These are phyloP conservation scores for Holacanthella duospinosa DNA, from an alignment of 2,888 invertebrate species.

Conservation along the genomic window DNA sequence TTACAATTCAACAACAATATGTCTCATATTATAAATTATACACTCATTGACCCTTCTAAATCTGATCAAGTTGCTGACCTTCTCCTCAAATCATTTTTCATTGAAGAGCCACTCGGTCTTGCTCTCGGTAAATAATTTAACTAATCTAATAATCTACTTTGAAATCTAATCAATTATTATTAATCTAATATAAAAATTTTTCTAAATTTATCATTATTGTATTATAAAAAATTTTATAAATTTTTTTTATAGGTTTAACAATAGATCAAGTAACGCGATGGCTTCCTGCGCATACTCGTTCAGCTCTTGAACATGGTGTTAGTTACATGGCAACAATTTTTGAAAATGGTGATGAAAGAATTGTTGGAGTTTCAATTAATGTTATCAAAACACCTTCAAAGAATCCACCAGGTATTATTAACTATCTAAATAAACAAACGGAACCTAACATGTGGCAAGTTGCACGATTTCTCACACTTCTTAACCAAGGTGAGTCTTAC, in stretches of 20 bases:
- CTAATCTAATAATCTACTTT: no score
- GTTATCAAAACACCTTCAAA: conserved; percentile 6
- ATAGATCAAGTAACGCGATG: conserved; percentile 15
- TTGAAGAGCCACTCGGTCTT: conserved; percentile 22
- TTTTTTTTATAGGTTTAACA: conserved; percentile 17
- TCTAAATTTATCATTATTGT: no score
- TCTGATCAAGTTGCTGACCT: conserved; percentile 19
- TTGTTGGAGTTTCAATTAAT: conserved; percentile 24
- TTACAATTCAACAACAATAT: no score
- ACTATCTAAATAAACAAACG: conserved; percentile 9
- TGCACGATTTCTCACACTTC: conserved; percentile 14
- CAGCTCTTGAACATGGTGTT: conserved; percentile 15
- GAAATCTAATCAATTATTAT: no score
- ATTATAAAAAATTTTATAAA: no score
- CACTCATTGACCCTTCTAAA: conserved; percentile 12
- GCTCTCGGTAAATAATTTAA: conserved; percentile 11
- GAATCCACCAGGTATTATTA: conserved; percentile 6
- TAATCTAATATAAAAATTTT: no score
- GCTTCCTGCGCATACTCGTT: conserved; percentile 19
- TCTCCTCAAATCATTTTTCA: conserved; percentile 24
- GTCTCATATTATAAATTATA: no score
- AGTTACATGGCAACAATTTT: conserved; percentile 11
- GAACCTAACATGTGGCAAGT: conserved; percentile 19
- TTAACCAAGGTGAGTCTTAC: conserved; percentile 12
- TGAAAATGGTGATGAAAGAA: conserved; percentile 20